Conservation (phyloP, 2,113 vertebrate species). For the Cynoglossus semilaevis region DNA sequence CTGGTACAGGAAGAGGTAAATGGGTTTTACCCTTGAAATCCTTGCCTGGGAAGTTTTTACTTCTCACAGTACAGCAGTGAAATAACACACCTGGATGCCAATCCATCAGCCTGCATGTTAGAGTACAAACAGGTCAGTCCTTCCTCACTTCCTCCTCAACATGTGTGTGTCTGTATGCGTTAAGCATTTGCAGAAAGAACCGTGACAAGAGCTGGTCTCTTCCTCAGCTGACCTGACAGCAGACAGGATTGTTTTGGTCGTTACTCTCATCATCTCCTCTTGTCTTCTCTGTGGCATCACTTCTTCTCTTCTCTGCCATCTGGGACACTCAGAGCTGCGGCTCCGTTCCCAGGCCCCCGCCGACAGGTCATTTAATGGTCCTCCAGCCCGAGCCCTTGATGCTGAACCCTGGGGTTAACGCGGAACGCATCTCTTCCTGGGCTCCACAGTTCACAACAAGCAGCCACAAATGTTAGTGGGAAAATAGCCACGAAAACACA, state of each 20-base stretch:
- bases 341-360: conserved; percentile 61
- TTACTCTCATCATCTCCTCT: conserved; percentile 19
- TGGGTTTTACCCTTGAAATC: neutral
- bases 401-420: conserved; percentile 56
- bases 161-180: conserved; percentile 20
- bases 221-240: conserved; percentile 22
- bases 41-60: neutral
- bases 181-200: conserved; percentile 15
- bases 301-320: conserved; percentile 27
- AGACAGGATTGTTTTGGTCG: conserved; percentile 11
- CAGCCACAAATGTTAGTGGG: neutral
- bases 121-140: conserved; percentile 17
- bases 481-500: conserved; percentile 10
- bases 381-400: conserved; percentile 48
- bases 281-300: conserved; percentile 4
- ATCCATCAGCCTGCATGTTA: conserved; percentile 12
- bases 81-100: neutral
- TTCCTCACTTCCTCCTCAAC: conserved; percentile 26
- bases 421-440: conserved; percentile 56
- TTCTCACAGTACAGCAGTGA: conserved; percentile 1
- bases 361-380: conserved; percentile 61
- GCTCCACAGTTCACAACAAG: conserved; percentile 12
- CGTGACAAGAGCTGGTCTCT: conserved; percentile 27
- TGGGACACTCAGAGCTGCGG: conserved; percentile 1
- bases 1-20: no score